These are phyloP conservation scores for Eilema griseolum DNA, from an alignment of 2,888 invertebrate genomes.

Conservation along the genomic window DNA sequence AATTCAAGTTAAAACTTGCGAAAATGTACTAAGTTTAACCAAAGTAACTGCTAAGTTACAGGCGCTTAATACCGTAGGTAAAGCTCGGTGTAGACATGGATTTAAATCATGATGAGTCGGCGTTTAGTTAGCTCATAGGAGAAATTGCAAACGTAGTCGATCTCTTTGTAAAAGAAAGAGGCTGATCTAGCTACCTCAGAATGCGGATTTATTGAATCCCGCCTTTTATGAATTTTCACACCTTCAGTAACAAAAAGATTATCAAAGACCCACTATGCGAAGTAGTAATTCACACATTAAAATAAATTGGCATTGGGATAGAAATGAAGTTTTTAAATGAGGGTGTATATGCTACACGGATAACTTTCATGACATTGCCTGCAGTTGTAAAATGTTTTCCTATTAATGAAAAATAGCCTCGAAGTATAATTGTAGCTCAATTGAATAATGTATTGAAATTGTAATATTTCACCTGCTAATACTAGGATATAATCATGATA, in stretches of 20 bases:
- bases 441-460: no score
- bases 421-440: no score
- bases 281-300: neutral
- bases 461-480: no score
- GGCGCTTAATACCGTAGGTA: constrained; percentile 27
- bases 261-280: neutral
- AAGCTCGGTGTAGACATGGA: constrained; percentile 38
- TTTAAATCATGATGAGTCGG: constrained; percentile 58
- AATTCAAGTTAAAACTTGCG: neutral
- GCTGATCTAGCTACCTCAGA: constrained; percentile 52
- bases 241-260: neutral
- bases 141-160: constrained; percentile 61
- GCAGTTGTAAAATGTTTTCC: no score
- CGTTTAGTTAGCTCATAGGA: constrained; percentile 55
- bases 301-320: neutral
- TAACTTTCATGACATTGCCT: no score
- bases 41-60: constrained; percentile 26
- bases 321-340: no score
- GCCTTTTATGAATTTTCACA: constrained; percentile 14
- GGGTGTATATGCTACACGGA: neutral
- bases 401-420: no score
- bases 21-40: constrained; percentile 14
- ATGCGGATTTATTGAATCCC: constrained; percentile 56
- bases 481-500: no score
- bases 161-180: constrained; percentile 59